These are phyloP conservation scores for Tortricodes alternella DNA, from an alignment of 2,888 invertebrate genomes.

Conservation along the genomic window DNA sequence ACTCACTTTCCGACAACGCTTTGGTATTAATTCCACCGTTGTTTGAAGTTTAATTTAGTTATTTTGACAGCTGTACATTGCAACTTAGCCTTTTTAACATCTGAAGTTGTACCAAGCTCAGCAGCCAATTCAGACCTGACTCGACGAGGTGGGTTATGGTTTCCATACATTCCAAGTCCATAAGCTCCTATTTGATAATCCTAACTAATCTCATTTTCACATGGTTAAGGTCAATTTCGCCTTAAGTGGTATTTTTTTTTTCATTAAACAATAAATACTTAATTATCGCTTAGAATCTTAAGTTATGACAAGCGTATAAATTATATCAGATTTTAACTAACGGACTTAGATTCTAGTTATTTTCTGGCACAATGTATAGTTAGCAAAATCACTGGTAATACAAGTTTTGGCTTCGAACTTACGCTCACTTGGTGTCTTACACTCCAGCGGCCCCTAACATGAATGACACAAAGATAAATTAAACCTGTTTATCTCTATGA, in stretches of 20 bases:
- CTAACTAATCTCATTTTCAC: constrained; percentile 72
- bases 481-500: too few relatives aligned
- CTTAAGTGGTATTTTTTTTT: constrained; percentile 40
- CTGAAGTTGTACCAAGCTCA: too few relatives aligned
- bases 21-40: too few relatives aligned
- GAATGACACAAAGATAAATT: too few relatives aligned
- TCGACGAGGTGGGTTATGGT: not conserved
- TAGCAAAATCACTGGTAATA: constrained; percentile 2
- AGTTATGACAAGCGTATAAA: constrained; percentile 76
- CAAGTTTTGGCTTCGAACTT: not conserved
- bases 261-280: constrained; percentile 73
- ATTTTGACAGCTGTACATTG: too few relatives aligned
- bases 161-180: constrained; percentile 25
- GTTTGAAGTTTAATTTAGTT: too few relatives aligned
- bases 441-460: too few relatives aligned
- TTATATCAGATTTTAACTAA: constrained; percentile 60
- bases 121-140: not conserved
- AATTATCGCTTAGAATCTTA: constrained; percentile 76
- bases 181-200: constrained; percentile 42
- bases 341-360: constrained; percentile 61
- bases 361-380: constrained; percentile 27
- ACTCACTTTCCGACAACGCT: too few relatives aligned
- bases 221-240: constrained; percentile 52
- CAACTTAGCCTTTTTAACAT: too few relatives aligned
- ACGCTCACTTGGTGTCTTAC: too few relatives aligned